Base-by-base conservation (phyloP, 2,888 invertebrate species). In the Thereva nobilitata region DNA sequence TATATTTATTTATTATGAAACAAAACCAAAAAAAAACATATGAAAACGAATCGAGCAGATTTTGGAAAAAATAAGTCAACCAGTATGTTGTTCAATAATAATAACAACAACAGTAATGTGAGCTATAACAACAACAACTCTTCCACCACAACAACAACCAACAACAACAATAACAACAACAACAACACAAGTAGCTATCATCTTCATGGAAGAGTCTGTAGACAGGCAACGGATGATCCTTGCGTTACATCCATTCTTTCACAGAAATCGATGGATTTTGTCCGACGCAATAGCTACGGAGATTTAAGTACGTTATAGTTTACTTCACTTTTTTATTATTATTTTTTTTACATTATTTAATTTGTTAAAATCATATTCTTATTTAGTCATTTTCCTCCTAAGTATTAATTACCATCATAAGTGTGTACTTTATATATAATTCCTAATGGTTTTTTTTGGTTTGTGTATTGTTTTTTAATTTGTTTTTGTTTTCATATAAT, bases 231-330 rank as follows among this genome's bases (percentile, higher is more conserved):
- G 40, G 72, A 72, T 49, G 68, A 72, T 42, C 65, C 68, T 45
- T 71, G 67, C 61, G 71, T 71, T 40, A 67, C 70, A 66, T 70
- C 72, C 45, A 70, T 71, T 47, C 42, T 71, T 52, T 61, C 69
- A 38, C 69, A 74, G 56, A 84, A 84, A 74, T 83, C 83, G 66
- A 86, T 90, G 72, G 90, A 90, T 72, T 89, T 88, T 78, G 87
- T 87, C 44, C 79, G 89, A 64, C 81, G 90, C 67, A 90, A 89
- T 82, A 90, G 89, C 81, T 89, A 89, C 73, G 88, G 88, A 34
- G 90, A 90, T 78, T 84, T 89, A 71, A 87, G 88, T 87, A 82
- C 84, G 87, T 86, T 53, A 53, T 53, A 40, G 38, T 53, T 38
- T 53, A 53, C 10, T 10, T 53, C 7, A 35, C 42, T 23, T 23